Conservation (phyloP, 2,113 vertebrate genomes). For the Leucosticte australis region DNA sequence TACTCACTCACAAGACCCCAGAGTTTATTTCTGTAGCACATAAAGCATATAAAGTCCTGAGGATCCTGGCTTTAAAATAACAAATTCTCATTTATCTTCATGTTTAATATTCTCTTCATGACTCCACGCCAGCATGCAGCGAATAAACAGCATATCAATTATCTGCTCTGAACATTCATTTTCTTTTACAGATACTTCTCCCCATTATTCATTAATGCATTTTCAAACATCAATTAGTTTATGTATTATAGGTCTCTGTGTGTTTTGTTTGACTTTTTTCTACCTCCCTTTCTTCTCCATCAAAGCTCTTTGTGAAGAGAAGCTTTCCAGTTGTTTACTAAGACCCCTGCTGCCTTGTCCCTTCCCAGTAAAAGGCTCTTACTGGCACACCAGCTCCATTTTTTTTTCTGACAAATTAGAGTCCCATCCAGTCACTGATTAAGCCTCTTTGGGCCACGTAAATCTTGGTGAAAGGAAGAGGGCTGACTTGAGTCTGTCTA, state of each 20-base stretch:
- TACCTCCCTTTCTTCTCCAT: background rate
- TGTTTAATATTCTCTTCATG: constrained; percentile 40
- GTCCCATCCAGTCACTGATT: background rate
- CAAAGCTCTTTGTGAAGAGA: background rate
- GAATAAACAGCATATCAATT: constrained; percentile 42
- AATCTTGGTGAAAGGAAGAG: background rate
- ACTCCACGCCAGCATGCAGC: background rate
- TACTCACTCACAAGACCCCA: background rate
- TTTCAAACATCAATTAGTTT: constrained; percentile 39
- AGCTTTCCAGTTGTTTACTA: background rate
- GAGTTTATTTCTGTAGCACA: background rate
- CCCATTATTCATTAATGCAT: background rate
- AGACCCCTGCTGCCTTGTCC: background rate
- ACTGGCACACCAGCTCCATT: background rate
- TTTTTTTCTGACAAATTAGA: background rate
- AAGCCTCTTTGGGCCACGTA: background rate
- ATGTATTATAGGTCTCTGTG: background rate
- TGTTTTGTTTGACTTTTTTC: constrained; percentile 6
- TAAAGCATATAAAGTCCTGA: background rate
- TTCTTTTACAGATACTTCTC: constrained; percentile 40
- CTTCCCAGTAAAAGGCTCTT: background rate
- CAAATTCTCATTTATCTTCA: constrained; percentile 35
- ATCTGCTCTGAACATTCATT: constrained; percentile 46
- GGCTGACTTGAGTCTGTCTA: background rate
- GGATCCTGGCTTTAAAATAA: constrained; percentile 19